Base-by-base conservation (phyloP, 2,888 invertebrate genomes). In the Leptura quadrifasciata region DNA sequence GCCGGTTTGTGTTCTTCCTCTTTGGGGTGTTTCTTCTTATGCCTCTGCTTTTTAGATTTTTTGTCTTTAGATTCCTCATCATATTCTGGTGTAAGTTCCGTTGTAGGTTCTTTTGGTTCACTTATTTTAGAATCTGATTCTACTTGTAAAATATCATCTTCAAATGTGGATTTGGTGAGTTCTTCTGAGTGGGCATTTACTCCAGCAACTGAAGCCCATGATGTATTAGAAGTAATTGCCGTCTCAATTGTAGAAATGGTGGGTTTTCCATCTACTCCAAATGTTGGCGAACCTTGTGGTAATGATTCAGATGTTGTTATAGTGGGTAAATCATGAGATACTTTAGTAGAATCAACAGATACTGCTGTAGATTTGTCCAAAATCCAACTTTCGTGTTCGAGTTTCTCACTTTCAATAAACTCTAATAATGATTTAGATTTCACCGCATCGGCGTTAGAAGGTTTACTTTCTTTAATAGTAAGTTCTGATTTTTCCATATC, bases 1-100 rank as follows among this genome's bases (percentile, higher is more conserved):
- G 79, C 80, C 8, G 82, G 79, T 61, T 76, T 79, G 12, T 74
- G 24, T 57, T 79, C 79, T 61, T 76, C 72, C 52, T 79, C 76
- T 67, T 79, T 78, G 15, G 73, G 39, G 60, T 79, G 75, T 39
- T 82, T 82, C 54, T 83, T 83, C 64, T 81, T 84, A 17, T 78
- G 76, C 69, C 81, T 80, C 70, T 80, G 82, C 54, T 80, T 78
- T 78, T 80, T 64, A n/a, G 35, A 35, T 18, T 68, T 68, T 9
- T 55, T 68, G 24, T 68, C 68, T 54, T 55, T 27, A 15, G 39
- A 10, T 63, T 63, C 39, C 2, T 39, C 39, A 39, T 27, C 17
- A 55, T 10, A 0, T 35, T 27, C 24, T 20, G 17, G 10, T 52
- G 8, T n/a, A 21, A 10, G 9, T 21, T 54, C 17, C n/a, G 47